A percentile compares a stretch with the other conserved stretches of the same genome.
phyloP scores from a whole-genome alignment of 35 echinoderm and acorn worm species.

The Holothuria glaberrima region DNA sequence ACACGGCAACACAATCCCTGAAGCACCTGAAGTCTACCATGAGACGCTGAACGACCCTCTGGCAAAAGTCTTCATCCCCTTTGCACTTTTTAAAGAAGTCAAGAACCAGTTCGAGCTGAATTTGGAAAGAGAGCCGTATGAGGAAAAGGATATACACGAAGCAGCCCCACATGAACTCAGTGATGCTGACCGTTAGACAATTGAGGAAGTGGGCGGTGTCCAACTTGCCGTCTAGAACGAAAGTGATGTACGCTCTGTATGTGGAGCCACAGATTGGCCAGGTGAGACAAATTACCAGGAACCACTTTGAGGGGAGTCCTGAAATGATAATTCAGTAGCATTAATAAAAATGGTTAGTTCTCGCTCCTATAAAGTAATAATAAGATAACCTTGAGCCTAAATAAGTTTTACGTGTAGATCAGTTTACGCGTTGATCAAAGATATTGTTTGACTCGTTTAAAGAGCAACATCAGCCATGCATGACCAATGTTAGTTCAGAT shows the following conservation, averaged over 20 bases:
- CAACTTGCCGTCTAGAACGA: not conserved
- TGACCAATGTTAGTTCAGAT: too few relatives aligned
- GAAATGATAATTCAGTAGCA: too few relatives aligned
- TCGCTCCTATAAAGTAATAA: too few relatives aligned
- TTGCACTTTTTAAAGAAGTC: not conserved
- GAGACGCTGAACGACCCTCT: not conserved
- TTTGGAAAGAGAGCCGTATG: constrained; percentile 32
- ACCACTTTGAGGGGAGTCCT: constrained; percentile 16
- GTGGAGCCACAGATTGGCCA: constrained; percentile 25
- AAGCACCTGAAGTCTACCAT: constrained; percentile 42
- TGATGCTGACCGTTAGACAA: not conserved
- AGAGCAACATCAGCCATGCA: too few relatives aligned
- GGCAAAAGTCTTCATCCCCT: not conserved
- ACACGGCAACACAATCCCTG: constrained; percentile 2
- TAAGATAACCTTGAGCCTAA: too few relatives aligned
- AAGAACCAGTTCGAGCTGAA: constrained; percentile 16
- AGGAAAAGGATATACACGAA: constrained; percentile 15
- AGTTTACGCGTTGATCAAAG: too few relatives aligned
- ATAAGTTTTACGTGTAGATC: too few relatives aligned
- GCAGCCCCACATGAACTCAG: constrained; percentile 27
- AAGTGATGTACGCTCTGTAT: constrained; percentile 35
- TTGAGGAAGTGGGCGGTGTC: not conserved
- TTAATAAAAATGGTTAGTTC: too few relatives aligned
- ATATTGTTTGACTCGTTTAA: too few relatives aligned
- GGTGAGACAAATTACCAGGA: not conserved